phyloP scores from a whole-genome alignment of 2,113 vertebrate species.

The Circaetus cinerascens region DNA sequence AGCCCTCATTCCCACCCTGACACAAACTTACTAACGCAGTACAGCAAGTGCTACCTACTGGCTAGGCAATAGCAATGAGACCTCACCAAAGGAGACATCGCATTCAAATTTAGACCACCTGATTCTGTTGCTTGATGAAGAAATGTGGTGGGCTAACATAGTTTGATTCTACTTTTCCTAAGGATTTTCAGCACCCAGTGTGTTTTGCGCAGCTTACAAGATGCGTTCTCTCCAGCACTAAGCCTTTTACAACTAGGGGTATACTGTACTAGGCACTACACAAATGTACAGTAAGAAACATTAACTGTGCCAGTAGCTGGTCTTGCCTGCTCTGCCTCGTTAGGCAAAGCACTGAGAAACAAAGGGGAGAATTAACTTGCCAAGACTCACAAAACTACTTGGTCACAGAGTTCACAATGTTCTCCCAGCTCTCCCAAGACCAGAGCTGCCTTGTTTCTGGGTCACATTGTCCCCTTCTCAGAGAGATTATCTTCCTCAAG shows the following conservation, averaged over 20 bases:
- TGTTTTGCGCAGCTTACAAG: background rate
- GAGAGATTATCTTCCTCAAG: background rate
- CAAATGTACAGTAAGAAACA: background rate
- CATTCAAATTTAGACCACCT: background rate
- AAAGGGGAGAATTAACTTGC: background rate
- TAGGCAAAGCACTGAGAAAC: background rate
- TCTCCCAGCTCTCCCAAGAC: background rate
- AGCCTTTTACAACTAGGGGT: background rate
- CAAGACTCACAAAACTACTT: background rate
- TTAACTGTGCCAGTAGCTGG: background rate
- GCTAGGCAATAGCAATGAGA: background rate
- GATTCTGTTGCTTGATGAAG: background rate
- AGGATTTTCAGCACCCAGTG: background rate
- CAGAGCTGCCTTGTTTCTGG: slow-evolving; percentile 15
- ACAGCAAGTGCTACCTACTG: background rate
- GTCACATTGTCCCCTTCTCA: background rate
- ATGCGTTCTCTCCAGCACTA: background rate
- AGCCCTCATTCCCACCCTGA: background rate
- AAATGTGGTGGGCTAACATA: background rate
- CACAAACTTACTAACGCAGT: background rate
- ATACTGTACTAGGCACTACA: background rate
- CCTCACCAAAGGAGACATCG: background rate
- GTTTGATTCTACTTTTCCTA: background rate
- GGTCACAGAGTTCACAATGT: background rate
- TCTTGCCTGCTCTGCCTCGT: background rate